Evolutionary conservation across 2,113 vertebrate species (phyloP).

Genomic region (Malurus melanocephalus): DNA sequence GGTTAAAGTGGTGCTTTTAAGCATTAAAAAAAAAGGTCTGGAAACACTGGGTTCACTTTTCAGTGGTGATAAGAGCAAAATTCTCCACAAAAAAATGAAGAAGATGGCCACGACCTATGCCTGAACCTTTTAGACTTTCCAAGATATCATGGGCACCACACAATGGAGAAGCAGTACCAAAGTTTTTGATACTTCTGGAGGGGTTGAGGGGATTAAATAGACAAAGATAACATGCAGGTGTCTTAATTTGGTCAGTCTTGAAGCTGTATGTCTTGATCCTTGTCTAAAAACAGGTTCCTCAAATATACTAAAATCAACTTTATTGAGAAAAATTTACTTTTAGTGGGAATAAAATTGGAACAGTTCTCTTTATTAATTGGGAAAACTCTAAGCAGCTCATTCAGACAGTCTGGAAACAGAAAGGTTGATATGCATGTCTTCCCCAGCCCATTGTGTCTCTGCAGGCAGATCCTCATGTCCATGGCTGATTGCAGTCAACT

Average conservation of each 20-base stretch:
- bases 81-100: neutral
- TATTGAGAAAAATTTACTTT: neutral
- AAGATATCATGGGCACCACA: neutral
- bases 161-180: neutral
- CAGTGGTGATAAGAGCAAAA: neutral
- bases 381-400: neutral
- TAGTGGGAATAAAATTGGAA: neutral
- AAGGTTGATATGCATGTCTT: neutral
- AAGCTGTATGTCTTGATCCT: neutral
- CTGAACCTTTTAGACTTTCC: neutral
- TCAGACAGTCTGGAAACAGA: neutral
- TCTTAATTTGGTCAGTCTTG: neutral
- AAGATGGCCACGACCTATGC: neutral
- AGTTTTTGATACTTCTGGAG: neutral
- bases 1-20: neutral
- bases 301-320: neutral
- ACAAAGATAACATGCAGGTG: accelerated
- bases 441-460: neutral
- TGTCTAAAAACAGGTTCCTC: neutral
- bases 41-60: neutral
- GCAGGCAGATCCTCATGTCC: neutral
- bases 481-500: neutral
- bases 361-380: neutral
- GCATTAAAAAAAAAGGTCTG: neutral
- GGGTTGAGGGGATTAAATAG: neutral